phyloP scores from a whole-genome alignment of 2,113 vertebrate genomes.

The Fukomys damarensis region DNA sequence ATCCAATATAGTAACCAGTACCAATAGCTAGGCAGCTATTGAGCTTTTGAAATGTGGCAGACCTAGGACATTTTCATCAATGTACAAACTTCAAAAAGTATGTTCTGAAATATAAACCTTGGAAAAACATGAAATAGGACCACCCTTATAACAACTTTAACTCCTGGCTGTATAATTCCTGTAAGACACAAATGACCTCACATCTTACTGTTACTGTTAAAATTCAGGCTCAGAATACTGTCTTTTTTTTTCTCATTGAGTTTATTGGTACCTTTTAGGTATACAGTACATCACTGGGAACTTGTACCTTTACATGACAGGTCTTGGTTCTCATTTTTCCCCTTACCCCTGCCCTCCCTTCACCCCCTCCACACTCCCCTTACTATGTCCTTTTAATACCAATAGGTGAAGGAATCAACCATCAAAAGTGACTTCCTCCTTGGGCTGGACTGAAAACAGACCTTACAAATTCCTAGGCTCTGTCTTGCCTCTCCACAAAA shows the following conservation, averaged over 20 bases:
- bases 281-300: too few species aligned
- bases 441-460: neutral
- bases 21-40: neutral
- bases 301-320: too few species aligned
- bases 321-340: too few species aligned
- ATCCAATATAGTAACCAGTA: neutral
- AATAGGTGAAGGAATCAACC: neutral
- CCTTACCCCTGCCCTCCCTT: too few species aligned
- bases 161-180: neutral
- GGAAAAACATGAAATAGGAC: neutral
- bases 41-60: neutral
- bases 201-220: neutral
- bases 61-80: neutral
- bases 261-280: too few species aligned
- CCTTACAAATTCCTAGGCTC: neutral
- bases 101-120: slow-evolving; percentile 10
- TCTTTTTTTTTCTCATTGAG: too few species aligned
- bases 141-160: neutral
- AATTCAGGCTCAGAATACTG: slow-evolving; percentile 3
- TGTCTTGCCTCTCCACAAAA: neutral
- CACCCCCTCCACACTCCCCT: too few species aligned
- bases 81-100: neutral
- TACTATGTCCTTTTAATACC: neutral
- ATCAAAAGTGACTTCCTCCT: neutral
- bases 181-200: neutral